Percentiles rank a stretch among this genome's conserved stretches.
Conservation (phyloP, 2,888 invertebrate species). For the Rutpela maculata region DNA sequence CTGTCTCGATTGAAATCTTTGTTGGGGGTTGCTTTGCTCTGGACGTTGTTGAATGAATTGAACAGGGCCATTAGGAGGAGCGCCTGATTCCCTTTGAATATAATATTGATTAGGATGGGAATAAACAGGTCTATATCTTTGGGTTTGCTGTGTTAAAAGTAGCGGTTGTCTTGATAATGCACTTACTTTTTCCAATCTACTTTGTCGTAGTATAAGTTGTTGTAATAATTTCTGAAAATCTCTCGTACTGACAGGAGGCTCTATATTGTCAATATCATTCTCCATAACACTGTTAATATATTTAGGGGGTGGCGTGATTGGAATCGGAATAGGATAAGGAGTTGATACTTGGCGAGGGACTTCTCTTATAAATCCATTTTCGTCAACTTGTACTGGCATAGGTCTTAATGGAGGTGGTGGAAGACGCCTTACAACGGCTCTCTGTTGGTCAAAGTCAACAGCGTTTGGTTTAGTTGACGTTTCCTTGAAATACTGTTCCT, state of each 20-base stretch:
- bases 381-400: constrained; percentile 71
- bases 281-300: constrained; percentile 60
- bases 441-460: constrained; percentile 68
- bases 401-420: constrained; percentile 64
- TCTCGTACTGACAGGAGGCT: constrained; percentile 82
- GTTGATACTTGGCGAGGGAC: constrained; percentile 60
- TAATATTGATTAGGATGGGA: constrained; percentile 55
- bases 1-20: constrained; percentile 43
- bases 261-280: constrained; percentile 78
- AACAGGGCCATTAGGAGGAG: constrained; percentile 47
- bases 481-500: constrained; percentile 63
- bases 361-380: constrained; percentile 69
- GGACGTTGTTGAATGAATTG: constrained; percentile 55
- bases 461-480: constrained; percentile 40
- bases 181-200: constrained; percentile 77
- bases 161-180: constrained; percentile 68
- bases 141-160: constrained; percentile 29
- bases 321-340: constrained; percentile 40
- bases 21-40: constrained; percentile 47
- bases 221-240: constrained; percentile 83
- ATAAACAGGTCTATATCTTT: constrained; percentile 50
- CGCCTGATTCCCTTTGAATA: constrained; percentile 51
- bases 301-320: constrained; percentile 58
- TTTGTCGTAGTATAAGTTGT: constrained; percentile 80
- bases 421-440: constrained; percentile 59